phyloP scores from a whole-genome alignment of 2,888 invertebrate genomes.

The Erebia palarica region DNA sequence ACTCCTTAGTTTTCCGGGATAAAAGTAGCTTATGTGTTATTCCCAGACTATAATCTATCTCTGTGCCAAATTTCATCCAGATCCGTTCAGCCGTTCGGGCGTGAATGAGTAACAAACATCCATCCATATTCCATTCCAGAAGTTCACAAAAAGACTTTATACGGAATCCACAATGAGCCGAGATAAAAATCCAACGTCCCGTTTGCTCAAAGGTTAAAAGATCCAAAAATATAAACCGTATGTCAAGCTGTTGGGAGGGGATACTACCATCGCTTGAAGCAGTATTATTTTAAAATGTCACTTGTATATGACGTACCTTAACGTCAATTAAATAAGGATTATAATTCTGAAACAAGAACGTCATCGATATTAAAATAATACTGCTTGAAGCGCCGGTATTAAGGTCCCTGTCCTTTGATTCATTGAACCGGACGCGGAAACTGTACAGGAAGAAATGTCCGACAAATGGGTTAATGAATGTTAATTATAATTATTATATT shows the following conservation, averaged over 20 bases:
- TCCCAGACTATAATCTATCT: too few relatives aligned
- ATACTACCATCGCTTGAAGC: too few relatives aligned
- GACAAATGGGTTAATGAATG: slow-evolving; percentile 43
- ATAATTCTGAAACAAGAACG: too few relatives aligned
- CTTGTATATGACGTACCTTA: too few relatives aligned
- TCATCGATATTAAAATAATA: too few relatives aligned
- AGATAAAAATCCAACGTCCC: not conserved
- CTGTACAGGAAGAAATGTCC: slow-evolving; percentile 40
- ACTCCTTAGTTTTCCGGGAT: too few relatives aligned
- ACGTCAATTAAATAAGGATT: too few relatives aligned
- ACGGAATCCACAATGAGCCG: not conserved
- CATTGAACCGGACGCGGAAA: slow-evolving; percentile 42
- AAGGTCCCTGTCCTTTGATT: slow-evolving; percentile 12
- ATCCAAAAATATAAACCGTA: slow-evolving; percentile 17
- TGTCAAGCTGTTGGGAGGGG: slow-evolving; percentile 12
- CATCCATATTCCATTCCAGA: not conserved
- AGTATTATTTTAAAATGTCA: too few relatives aligned
- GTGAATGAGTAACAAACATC: not conserved
- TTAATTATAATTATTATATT: slow-evolving; percentile 43
- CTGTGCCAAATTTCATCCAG: not conserved
- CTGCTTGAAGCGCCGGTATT: too few relatives aligned
- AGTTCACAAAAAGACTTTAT: not conserved
- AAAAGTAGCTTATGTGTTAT: too few relatives aligned
- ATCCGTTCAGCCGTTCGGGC: not conserved
- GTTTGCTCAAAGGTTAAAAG: slow-evolving; percentile 13